Evolutionary conservation across 2,113 vertebrate species (phyloP), one percentile per base, ranked within the genome.

Genomic region (Tylochromis polylepis): DNA sequence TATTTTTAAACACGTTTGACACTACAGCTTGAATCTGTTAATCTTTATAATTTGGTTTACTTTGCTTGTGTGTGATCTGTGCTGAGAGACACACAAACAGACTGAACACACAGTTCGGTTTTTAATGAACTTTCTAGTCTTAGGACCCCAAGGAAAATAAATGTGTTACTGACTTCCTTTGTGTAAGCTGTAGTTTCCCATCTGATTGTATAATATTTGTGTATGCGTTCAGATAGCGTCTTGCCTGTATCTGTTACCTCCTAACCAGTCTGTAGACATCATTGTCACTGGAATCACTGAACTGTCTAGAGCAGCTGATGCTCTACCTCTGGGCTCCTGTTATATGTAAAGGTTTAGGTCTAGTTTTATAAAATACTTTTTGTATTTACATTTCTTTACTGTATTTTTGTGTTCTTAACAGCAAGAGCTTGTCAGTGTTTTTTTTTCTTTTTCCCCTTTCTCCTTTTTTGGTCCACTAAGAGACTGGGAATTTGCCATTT

Each of bases 221-320:
- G 24, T 75, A 1, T 0, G 1, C 11, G 24, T 24, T 43, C 34
- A 70, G 34, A 38, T 5, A 67, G 22, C 22, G n/a, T 0, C n/a
- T 24, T 43, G 20, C 22, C 15, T 8, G 43, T 75, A 31, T 77
- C 16, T 53, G 72, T 51, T 31, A 3, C 18, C 46, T 51, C 27
- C 27, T 53, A 31, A 53, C 16, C 15, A 31, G 43, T 6, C 9
- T 77, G 24, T 49, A 29, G 43, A 51, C 29, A n/a, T 14, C 27
- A 51, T 34, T 53, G n/a, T 20, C 46, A 77, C 18, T 77, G 46
- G 5, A 53, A 77, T 77, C 72, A 77, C 72, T 34, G 27, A 77
- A 29, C 27, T 31, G 27, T 77, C 18, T 31, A 11, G 72, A 31
- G 27, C 27, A 77, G 27, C 29, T 49, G 16, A 51, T 77, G 27